phyloP scores from a whole-genome alignment of 2,113 vertebrate genomes.

The Orycteropus afer region DNA sequence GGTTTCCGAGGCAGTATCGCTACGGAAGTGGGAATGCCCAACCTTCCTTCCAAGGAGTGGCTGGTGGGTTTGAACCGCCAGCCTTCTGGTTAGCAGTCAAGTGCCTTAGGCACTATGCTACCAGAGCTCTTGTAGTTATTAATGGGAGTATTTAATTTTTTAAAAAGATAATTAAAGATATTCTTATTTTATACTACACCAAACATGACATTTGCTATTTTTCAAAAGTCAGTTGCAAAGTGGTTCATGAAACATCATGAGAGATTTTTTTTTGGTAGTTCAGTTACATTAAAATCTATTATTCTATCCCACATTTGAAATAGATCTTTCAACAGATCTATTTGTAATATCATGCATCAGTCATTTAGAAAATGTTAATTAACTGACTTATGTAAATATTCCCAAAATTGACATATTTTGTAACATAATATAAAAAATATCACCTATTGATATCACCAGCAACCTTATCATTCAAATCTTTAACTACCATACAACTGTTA shows the following conservation, averaged over 20 bases:
- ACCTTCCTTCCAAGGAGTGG: no score
- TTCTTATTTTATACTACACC: not conserved
- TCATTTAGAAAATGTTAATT: not conserved
- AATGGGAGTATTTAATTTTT: not conserved
- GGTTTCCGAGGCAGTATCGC: no score
- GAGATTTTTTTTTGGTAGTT: not conserved
- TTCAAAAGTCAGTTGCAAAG: not conserved
- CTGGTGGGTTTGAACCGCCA: no score
- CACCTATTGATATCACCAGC: not conserved
- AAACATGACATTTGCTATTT: not conserved
- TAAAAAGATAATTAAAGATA: not conserved
- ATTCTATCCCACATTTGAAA: not conserved
- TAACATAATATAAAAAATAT: not conserved
- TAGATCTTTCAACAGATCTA: not conserved
- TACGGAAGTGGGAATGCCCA: no score
- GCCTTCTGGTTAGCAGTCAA: no score
- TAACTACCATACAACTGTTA: not conserved
- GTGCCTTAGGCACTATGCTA: no score
- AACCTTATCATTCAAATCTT: not conserved
- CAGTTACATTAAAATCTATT: not conserved
- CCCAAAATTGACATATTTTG: not conserved
- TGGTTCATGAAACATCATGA: not conserved
- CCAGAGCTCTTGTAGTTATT: not conserved
- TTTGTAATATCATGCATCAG: not conserved
- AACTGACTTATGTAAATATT: not conserved